Percentiles rank a stretch among this genome's conserved stretches.
These are phyloP conservation scores for Margarornis squamiger DNA, from an alignment of 2,797 vertebrate species.

Conservation along the genomic window DNA sequence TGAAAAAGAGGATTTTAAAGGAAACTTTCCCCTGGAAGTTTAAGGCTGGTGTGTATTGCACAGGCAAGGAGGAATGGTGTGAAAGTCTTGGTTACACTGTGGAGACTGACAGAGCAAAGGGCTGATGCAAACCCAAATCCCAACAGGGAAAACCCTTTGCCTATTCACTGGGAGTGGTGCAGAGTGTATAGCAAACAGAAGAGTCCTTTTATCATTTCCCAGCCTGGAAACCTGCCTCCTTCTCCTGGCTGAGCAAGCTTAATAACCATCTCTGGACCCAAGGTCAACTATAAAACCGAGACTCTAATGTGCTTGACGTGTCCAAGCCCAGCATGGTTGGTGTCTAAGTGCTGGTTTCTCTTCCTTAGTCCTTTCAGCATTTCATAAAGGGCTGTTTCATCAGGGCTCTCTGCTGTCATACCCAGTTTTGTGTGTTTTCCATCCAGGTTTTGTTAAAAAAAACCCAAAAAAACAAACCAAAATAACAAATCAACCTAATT, in stretches of 20 bases:
- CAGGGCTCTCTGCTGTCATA: neutral
- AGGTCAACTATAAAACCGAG: neutral
- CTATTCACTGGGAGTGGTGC: neutral
- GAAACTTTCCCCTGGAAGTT: neutral
- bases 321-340: neutral
- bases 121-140: neutral
- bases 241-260: neutral
- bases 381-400: neutral
- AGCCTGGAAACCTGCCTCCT: neutral
- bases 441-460: neutral
- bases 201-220: neutral
- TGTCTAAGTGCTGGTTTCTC: neutral
- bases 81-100: neutral
- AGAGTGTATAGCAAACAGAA: neutral
- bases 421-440: neutral
- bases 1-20: neutral
- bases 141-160: neutral
- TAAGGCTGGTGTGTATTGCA: neutral
- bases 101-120: neutral
- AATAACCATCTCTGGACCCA: neutral
- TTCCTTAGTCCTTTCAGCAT: neutral
- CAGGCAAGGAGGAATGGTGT: neutral
- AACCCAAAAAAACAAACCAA: neutral
- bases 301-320: neutral
- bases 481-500: neutral